Conservation (phyloP, 2,888 invertebrate genomes). For the Anthrax anthrax region DNA sequence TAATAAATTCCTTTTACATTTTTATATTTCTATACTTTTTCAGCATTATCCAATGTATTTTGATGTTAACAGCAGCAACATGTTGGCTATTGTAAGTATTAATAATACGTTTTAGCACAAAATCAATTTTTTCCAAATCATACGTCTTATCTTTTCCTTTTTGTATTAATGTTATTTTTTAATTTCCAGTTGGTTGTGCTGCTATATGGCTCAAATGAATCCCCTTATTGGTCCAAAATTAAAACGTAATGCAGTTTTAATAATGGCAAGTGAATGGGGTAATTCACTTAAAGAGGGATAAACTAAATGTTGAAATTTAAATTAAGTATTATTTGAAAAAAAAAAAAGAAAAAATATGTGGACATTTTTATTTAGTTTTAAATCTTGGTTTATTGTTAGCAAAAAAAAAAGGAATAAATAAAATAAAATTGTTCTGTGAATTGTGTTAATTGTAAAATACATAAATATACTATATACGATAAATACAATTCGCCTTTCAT, state of each 20-base stretch:
- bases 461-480: no score
- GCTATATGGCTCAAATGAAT: conserved; percentile 88
- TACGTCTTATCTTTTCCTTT: background rate
- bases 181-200: conserved; percentile 68
- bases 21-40: conserved; percentile 34
- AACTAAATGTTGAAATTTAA: background rate
- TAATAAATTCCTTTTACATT: no score
- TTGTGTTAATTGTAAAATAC: no score
- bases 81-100: conserved; percentile 83
- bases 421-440: no score
- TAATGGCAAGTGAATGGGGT: conserved; percentile 69
- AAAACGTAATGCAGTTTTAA: conserved; percentile 49
- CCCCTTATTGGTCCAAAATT: conserved; percentile 77
- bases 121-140: background rate
- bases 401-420: no score
- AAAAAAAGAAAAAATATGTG: no score
- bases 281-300: conserved; percentile 11
- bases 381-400: no score
- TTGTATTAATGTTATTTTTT: background rate
- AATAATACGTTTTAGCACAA: background rate
- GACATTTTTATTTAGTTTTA: no score
- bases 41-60: conserved; percentile 69
- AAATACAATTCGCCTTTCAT: no score
- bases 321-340: no score
- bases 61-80: conserved; percentile 72